phyloP scores from a whole-genome alignment of 2,797 vertebrate species.

The Eptatretus atami region DNA sequence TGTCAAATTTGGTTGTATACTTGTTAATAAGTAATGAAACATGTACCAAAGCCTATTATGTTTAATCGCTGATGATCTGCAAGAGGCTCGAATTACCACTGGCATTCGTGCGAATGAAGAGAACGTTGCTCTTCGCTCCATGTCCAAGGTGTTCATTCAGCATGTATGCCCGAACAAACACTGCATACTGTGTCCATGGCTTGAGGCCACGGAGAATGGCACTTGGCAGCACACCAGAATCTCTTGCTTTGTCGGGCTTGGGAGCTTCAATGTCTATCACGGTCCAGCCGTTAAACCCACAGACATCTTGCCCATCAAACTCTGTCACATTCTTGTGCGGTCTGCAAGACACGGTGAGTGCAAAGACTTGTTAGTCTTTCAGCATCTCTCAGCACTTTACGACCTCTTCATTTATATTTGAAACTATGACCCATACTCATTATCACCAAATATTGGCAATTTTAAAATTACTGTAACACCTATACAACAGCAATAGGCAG shows the following conservation, averaged over 20 bases:
- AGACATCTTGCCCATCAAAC: slow-evolving; percentile 80
- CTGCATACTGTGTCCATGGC: slow-evolving; percentile 83
- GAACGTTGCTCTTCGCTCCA: slow-evolving; percentile 24
- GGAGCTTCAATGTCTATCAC: slow-evolving; percentile 72
- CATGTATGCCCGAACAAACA: slow-evolving; percentile 71
- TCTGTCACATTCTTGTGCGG: slow-evolving; percentile 66
- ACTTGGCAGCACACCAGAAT: slow-evolving; percentile 16
- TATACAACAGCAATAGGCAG: no score
- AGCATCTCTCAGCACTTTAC: no score
- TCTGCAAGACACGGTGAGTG: slow-evolving; percentile 15
- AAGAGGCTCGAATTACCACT: slow-evolving; percentile 17
- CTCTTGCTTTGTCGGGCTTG: slow-evolving; percentile 16
- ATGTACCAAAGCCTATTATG: no score
- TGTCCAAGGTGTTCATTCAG: slow-evolving; percentile 41
- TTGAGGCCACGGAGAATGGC: slow-evolving; percentile 47
- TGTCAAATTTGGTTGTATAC: no score
- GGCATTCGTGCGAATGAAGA: slow-evolving; percentile 23
- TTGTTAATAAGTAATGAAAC: no score
- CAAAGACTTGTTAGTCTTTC: no score
- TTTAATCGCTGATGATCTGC: background rate
- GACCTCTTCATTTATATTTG: no score
- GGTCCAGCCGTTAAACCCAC: slow-evolving; percentile 82
- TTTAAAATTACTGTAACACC: no score
- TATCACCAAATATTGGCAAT: no score
- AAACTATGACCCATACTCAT: no score